Conservation (phyloP, 2,113 vertebrate species). For the Pachypanchax playfairii region DNA sequence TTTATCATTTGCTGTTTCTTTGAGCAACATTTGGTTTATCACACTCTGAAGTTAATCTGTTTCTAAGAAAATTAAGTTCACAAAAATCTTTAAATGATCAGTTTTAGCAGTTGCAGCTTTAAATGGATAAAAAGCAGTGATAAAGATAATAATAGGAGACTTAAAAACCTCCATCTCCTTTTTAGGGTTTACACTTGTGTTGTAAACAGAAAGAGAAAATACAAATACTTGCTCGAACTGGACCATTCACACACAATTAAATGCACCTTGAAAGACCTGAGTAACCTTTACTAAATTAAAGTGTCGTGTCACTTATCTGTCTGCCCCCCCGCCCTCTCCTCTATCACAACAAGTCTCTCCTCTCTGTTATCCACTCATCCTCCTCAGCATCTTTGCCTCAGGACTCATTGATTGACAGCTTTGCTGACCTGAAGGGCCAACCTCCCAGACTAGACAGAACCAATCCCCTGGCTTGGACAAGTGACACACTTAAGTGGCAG, state of each 20-base stretch:
- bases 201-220: not conserved
- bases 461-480: slow-evolving; percentile 49
- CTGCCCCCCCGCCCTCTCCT: not conserved
- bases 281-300: slow-evolving; percentile 45
- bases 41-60: too few species aligned
- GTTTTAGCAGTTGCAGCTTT: too few species aligned
- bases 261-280: slow-evolving; percentile 21
- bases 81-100: too few species aligned
- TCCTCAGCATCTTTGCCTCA: slow-evolving; percentile 50
- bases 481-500: slow-evolving; percentile 47
- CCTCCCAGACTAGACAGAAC: slow-evolving; percentile 43
- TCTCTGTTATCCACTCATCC: slow-evolving; percentile 58
- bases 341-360: slow-evolving; percentile 29
- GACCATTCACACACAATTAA: slow-evolving; percentile 25
- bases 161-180: too few species aligned
- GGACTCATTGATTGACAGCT: slow-evolving; percentile 54
- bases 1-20: too few species aligned
- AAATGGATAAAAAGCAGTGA: too few species aligned
- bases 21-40: too few species aligned
- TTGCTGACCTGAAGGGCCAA: slow-evolving; percentile 46
- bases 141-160: too few species aligned
- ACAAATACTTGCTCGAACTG: not conserved
- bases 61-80: too few species aligned
- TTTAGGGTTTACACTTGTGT: too few species aligned
- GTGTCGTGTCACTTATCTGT: slow-evolving; percentile 44